A percentile compares a stretch with the other conserved stretches of the same genome.
phyloP scores from a whole-genome alignment of 2,797 vertebrate genomes.

The Sebastes umbrosus region DNA sequence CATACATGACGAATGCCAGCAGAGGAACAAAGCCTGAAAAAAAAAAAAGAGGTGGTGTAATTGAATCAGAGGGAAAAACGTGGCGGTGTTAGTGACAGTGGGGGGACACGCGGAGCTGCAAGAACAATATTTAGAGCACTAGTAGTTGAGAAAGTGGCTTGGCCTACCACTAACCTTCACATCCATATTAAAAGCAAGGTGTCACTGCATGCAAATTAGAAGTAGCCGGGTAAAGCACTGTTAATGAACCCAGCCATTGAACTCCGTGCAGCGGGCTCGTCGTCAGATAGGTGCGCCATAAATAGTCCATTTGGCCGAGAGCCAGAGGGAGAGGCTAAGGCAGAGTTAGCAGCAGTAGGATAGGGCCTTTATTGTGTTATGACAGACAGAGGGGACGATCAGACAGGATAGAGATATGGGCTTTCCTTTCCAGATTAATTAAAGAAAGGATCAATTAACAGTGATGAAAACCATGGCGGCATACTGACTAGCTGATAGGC shows the following conservation, averaged over 20 bases:
- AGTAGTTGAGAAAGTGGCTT: constrained; percentile 61
- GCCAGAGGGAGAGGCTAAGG: constrained; percentile 72
- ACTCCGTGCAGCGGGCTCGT: constrained; percentile 60
- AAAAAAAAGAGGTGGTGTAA: constrained; percentile 27
- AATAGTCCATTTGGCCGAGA: constrained; percentile 78
- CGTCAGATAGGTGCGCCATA: constrained; percentile 74
- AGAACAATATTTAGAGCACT: constrained; percentile 62
- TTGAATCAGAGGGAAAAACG: constrained; percentile 59
- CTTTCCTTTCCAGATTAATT: constrained; percentile 87
- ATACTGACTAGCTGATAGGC: constrained; percentile 83
- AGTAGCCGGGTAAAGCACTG: constrained; percentile 65
- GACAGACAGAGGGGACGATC: constrained; percentile 81
- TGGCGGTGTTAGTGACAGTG: constrained; percentile 30
- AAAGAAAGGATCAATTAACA: constrained; percentile 89
- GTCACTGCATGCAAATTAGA: constrained; percentile 80
- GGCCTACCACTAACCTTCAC: constrained; percentile 77
- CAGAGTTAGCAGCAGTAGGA: constrained; percentile 69
- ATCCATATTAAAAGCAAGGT: constrained; percentile 77
- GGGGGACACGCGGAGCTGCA: constrained; percentile 37
- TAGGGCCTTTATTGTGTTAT: constrained; percentile 79
- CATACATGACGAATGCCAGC: constrained; percentile 46
- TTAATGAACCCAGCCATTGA: constrained; percentile 79
- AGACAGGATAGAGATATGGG: constrained; percentile 82
- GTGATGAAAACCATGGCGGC: constrained; percentile 83
- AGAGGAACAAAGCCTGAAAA: constrained; percentile 48